These are phyloP conservation scores for Ameiurus melas DNA, from an alignment of 2,113 vertebrate genomes.

Conservation along the genomic window DNA sequence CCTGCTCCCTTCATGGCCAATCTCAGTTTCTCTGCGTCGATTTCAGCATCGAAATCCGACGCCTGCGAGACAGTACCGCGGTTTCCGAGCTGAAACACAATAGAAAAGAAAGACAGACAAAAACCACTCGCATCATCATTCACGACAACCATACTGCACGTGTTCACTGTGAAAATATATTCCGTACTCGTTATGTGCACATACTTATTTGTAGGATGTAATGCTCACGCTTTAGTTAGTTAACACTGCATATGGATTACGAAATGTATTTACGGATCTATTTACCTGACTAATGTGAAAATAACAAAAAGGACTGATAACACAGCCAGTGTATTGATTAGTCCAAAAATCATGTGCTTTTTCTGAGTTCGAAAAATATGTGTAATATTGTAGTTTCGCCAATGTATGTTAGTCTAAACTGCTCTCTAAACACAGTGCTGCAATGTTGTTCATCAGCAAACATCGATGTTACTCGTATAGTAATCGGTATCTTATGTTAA, in stretches of 20 bases:
- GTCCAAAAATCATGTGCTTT: background rate
- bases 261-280: no score
- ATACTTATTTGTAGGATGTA: background rate
- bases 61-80: constrained; percentile 82
- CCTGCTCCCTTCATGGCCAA: constrained; percentile 93
- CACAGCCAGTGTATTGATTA: background rate
- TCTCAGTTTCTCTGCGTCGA: constrained; percentile 80
- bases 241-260: no score
- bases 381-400: no score
- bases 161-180: background rate
- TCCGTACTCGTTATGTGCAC: background rate
- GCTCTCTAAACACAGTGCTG: background rate
- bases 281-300: background rate
- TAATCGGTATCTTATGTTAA: background rate
- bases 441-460: background rate
- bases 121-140: background rate
- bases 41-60: constrained; percentile 75
- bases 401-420: background rate
- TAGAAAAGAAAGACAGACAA: background rate
- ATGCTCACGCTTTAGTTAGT: background rate
- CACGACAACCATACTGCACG: background rate
- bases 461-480: background rate
- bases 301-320: background rate
- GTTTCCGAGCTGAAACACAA: constrained; percentile 66
- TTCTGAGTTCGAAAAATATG: background rate